These are phyloP conservation scores for Drosophila nannoptera DNA, from an alignment of 1,140 invertebrate genomes.

Conservation along the genomic window DNA sequence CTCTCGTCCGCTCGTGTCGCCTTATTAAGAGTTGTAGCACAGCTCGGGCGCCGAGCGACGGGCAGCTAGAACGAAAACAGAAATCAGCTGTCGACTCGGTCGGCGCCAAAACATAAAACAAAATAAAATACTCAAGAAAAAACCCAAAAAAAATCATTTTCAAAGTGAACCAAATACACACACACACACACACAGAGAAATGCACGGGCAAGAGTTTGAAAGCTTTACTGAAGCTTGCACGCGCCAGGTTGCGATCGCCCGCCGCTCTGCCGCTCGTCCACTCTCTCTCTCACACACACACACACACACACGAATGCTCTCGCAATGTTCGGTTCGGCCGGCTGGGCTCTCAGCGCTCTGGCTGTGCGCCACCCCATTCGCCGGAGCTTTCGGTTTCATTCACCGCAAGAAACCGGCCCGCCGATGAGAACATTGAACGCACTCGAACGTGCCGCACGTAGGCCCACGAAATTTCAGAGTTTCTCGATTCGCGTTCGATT, in stretches of 20 bases:
- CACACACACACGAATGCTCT: constrained; percentile 6
- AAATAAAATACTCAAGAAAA: constrained; percentile 37
- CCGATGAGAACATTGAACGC: constrained; percentile 68
- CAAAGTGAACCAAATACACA: constrained; percentile 17
- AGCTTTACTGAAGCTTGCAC: constrained; percentile 61
- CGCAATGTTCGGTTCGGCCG: neutral
- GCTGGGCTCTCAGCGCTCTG: constrained; percentile 2
- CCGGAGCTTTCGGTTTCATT: constrained; percentile 57
- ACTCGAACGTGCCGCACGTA: constrained; percentile 71
- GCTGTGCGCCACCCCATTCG: constrained; percentile 38
- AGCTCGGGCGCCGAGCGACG: constrained; percentile 18
- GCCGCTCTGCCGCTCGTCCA: constrained; percentile 7
- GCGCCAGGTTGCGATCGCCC: constrained; percentile 52
- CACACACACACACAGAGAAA: neutral
- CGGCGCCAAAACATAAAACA: constrained; percentile 39
- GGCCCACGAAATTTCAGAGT: constrained; percentile 46
- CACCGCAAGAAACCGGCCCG: constrained; percentile 66
- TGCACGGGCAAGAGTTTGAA: constrained; percentile 9
- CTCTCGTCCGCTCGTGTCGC: neutral
- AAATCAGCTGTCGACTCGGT: constrained; percentile 65
- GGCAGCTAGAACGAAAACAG: constrained; percentile 53
- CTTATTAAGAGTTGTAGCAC: constrained; percentile 13
- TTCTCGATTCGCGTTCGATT: constrained; percentile 19
- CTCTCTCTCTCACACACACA: neutral
- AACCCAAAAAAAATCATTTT: constrained; percentile 25